Evolutionary conservation across 2,888 invertebrate species (phyloP), one percentile per base, ranked within the genome.

Genomic region (Plebejus anna): DNA sequence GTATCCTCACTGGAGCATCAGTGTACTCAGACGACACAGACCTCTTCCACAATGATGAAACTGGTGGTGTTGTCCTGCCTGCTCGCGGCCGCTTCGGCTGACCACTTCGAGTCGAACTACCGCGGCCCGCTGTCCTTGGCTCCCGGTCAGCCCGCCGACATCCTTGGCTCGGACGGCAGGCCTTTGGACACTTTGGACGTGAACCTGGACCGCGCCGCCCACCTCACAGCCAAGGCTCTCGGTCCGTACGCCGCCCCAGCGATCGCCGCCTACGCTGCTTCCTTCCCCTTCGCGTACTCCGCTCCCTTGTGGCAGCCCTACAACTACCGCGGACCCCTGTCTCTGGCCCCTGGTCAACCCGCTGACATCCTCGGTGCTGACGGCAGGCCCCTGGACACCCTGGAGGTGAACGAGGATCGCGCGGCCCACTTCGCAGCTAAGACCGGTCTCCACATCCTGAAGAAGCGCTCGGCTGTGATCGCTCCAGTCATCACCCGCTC

Each of bases 1-100:
- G 83, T 81, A 80, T 78, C 79, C 79, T 78, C 76, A 77, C 75
- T 80, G 81, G 78, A 79, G 84, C 84, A 92, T 92, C 91, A 92
- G 91, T 92, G 84, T 87, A 81, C 82, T 75, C 81, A 84, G 82
- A 83, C 88, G 90, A 90, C 90, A 92, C 92, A 93, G 91, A 91
- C 92, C 91, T 88, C 85, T 85, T 80, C 83, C 88, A 91, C 83
- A 81, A 94, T 94, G 94, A 86, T 93, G 88, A 93, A 93, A 85
- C 87, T 94, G 94, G 94, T 95, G 94, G 95, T 95, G 88, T 95
- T 96, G 91, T 95, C 94, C 85, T 95, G 95, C 90, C 85, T 95
- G 83, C 82, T 95, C 88, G 95, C 95, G 81, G 89, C 94, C 81
- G 95, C 92, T 81, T 90, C 92, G 78, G 73, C 51, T 9, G 73